Conservation (phyloP, 2,888 invertebrate genomes). For the Phortica okadai region DNA sequence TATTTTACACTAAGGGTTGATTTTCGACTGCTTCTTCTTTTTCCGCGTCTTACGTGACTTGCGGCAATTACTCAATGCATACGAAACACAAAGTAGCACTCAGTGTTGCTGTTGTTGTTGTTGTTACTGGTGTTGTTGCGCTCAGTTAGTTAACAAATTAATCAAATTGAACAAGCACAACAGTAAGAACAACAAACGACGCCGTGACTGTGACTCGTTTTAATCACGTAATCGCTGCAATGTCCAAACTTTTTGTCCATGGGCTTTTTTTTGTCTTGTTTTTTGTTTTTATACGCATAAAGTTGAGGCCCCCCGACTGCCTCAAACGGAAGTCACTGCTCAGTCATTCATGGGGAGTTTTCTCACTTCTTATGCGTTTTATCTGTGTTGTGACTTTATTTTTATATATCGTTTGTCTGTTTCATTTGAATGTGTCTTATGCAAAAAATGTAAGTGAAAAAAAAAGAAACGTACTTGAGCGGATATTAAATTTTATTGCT, state of each 20-base stretch:
- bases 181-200: conserved; percentile 1
- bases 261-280: background rate
- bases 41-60: conserved; percentile 61
- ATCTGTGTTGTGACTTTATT: conserved; percentile 60
- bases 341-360: conserved; percentile 6
- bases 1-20: conserved; percentile 45
- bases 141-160: conserved; percentile 75
- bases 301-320: background rate
- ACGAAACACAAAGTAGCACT: conserved; percentile 22
- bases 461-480: conserved; percentile 54
- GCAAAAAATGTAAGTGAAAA: conserved; percentile 53
- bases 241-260: conserved; percentile 1
- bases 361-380: conserved; percentile 15
- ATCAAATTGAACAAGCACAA: conserved; percentile 70
- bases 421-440: conserved; percentile 48
- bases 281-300: background rate
- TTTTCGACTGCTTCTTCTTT: conserved; percentile 2
- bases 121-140: conserved; percentile 65
- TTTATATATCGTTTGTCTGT: conserved; percentile 43
- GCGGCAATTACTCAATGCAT: conserved; percentile 66
- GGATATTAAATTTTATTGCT: conserved; percentile 70
- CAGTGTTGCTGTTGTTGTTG: conserved; percentile 40
- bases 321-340: conserved; percentile 11
- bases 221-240: conserved; percentile 16
- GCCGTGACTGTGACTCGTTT: conserved; percentile 7